Evolutionary conservation across 2,113 vertebrate species (phyloP).

Genomic region (Alligator sinensis): DNA sequence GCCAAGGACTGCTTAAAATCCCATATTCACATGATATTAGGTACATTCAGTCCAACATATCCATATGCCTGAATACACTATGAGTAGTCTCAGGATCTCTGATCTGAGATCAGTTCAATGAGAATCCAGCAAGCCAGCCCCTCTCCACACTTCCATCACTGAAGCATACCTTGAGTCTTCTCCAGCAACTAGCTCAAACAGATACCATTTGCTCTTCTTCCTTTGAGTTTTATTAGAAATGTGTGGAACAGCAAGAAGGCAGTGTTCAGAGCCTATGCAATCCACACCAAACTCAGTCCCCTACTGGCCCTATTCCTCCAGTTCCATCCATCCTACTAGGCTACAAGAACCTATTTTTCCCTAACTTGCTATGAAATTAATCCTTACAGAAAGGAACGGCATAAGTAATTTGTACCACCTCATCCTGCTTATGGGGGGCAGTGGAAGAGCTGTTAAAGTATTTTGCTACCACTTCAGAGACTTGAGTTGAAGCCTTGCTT

Average conservation of each 20-base stretch:
- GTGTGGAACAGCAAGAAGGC: neutral
- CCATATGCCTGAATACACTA: neutral
- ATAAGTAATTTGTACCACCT: neutral
- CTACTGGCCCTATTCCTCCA: neutral
- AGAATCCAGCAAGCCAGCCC: neutral
- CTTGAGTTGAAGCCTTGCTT: no score
- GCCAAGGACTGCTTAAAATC: no score
- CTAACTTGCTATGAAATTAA: neutral
- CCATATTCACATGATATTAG: no score
- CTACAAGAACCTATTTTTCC: neutral
- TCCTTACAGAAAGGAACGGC: neutral
- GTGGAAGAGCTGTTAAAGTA: no score
- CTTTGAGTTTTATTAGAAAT: neutral
- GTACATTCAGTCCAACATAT: no score
- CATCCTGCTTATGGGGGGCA: no score
- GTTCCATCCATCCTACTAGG: neutral
- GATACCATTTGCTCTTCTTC: neutral
- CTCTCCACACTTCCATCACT: neutral
- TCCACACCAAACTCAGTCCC: neutral
- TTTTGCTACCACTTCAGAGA: no score
- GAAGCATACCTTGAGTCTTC: neutral
- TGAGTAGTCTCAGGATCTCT: neutral
- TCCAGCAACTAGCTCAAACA: conserved; percentile 3
- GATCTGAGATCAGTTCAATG: neutral
- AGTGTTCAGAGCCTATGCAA: neutral